Conservation (phyloP, 64 coral and sea anemone species). For the Platygyra sinensis region DNA sequence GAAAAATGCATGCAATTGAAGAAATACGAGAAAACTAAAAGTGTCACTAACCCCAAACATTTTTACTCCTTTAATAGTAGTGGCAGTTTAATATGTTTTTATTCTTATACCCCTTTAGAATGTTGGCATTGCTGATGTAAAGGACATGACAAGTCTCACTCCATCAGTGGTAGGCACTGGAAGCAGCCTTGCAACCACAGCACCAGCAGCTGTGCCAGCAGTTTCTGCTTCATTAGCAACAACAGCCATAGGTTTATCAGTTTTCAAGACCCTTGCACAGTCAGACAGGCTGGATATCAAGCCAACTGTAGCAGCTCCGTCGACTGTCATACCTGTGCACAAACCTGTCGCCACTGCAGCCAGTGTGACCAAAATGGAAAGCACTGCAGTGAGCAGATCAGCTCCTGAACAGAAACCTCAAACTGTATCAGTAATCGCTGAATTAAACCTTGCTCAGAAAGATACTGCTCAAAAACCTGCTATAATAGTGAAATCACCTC, state of each 20-base stretch:
- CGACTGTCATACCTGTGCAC: background rate
- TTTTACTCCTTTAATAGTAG: no score
- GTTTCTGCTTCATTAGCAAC: background rate
- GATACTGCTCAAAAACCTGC: conserved; percentile 17
- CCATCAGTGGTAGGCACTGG: background rate
- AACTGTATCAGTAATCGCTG: conserved; percentile 19
- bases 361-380: conserved; percentile 63
- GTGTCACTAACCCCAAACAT: no score
- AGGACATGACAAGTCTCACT: background rate
- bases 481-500: background rate
- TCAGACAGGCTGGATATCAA: conserved; percentile 30
- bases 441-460: conserved; percentile 26
- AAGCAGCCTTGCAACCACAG: background rate
- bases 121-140: conserved; percentile 27
- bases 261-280: conserved; percentile 19
- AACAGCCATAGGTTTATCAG: conserved; percentile 13
- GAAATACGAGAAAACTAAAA: background rate
- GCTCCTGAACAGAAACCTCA: conserved; percentile 24
- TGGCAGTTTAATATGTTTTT: background rate
- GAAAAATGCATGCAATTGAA: no score
- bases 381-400: conserved; percentile 39
- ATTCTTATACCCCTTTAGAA: conserved; percentile 15
- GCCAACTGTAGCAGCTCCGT: background rate
- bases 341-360: conserved; percentile 61
- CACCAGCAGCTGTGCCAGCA: conserved; percentile 18